A percentile compares a stretch with the other conserved stretches of the same genome.
These are phyloP conservation scores for Corbicula japonica DNA, from an alignment of 2,888 invertebrate genomes.

Conservation along the genomic window DNA sequence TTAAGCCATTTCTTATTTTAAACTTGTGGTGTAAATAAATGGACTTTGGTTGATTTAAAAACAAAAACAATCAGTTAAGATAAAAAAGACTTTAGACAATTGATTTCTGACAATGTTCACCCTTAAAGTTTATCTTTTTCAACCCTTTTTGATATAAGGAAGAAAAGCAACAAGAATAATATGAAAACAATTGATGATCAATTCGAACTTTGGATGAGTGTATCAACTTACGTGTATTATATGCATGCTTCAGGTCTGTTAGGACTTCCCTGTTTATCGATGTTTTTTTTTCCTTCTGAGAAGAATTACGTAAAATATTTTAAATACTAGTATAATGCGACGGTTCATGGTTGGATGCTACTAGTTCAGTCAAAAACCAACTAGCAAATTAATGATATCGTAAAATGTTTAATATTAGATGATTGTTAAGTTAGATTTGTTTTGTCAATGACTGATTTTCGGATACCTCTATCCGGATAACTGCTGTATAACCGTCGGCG, in stretches of 20 bases:
- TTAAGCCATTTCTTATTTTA: too few relatives aligned
- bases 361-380: neutral
- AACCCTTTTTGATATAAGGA: neutral
- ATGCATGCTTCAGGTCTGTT: too few relatives aligned
- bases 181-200: too few relatives aligned
- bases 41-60: too few relatives aligned
- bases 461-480: constrained; percentile 54
- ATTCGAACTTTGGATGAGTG: too few relatives aligned
- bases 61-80: too few relatives aligned
- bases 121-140: neutral
- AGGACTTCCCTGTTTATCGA: neutral
- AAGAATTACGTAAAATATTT: neutral
- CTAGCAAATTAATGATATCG: neutral
- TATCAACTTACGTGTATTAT: too few relatives aligned
- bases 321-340: neutral
- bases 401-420: too few relatives aligned
- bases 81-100: neutral
- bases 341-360: neutral
- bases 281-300: neutral
- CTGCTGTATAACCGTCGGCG: constrained; percentile 32
- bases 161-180: too few relatives aligned
- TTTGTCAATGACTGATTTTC: too few relatives aligned
- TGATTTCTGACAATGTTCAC: neutral
- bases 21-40: too few relatives aligned
- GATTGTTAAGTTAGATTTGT: too few relatives aligned